Evolutionary conservation across 30 jellyfish, hydroid and myxozoan species (phyloP).

Genomic region (Nemopilema nomurai): DNA sequence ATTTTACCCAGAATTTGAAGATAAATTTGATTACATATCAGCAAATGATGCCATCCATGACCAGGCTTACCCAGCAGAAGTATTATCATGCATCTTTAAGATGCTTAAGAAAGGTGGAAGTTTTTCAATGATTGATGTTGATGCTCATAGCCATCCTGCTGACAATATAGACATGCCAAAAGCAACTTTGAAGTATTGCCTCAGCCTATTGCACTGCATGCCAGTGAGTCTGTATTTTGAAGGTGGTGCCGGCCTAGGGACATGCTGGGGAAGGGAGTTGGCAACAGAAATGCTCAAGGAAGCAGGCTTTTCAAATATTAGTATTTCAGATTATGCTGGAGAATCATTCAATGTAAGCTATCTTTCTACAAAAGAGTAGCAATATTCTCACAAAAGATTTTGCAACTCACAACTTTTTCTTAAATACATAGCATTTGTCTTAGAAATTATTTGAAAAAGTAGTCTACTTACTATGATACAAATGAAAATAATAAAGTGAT

Average conservation of each 20-base stretch:
- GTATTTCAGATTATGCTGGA: background rate
- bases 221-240: slow-evolving; percentile 63
- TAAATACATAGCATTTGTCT: too few relatives aligned
- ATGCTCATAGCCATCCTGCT: slow-evolving; percentile 45
- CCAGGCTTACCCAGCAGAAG: slow-evolving; percentile 59
- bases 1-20: slow-evolving; percentile 17
- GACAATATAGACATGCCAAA: slow-evolving; percentile 36
- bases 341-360: slow-evolving; percentile 33
- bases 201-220: slow-evolving; percentile 68
- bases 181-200: slow-evolving; percentile 26
- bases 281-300: slow-evolving; percentile 61
- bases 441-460: too few relatives aligned
- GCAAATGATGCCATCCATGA: slow-evolving; percentile 67
- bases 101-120: slow-evolving; percentile 53
- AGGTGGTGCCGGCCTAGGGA: slow-evolving; percentile 65
- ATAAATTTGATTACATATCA: slow-evolving; percentile 49
- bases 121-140: slow-evolving; percentile 48
- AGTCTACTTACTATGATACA: too few relatives aligned
- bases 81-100: slow-evolving; percentile 22
- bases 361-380: slow-evolving; percentile 12
- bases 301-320: slow-evolving; percentile 46
- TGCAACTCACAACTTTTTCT: too few relatives aligned
- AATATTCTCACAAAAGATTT: too few relatives aligned
- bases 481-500: too few relatives aligned
- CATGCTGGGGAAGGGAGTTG: slow-evolving; percentile 68